These are phyloP conservation scores for pig (Sus scrofa) DNA, from an alignment of 2,113 vertebrate species.

Conservation along the genomic window T2T-Sscrofa CM000823.6:43782001-43782500, in stretches of 20 bases:
- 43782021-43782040: background rate
- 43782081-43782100: too few relatives aligned
- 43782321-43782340: background rate
- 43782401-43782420: background rate
- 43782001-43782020: background rate
- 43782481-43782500: background rate
- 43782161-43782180: background rate
- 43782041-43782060: background rate
- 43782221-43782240: background rate
- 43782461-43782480: background rate
- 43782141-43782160: background rate
- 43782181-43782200: background rate
- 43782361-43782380: background rate
- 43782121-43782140: background rate
- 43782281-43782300: background rate
- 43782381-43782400: background rate
- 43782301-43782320: background rate
- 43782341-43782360: background rate
- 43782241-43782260: background rate
- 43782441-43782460: background rate
- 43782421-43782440: background rate
- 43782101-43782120: background rate
- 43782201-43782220: background rate
- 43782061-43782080: background rate
- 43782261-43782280: background rate